Conservation (phyloP, 2,797 vertebrate species). For the Peromyscus nudipes region DNA sequence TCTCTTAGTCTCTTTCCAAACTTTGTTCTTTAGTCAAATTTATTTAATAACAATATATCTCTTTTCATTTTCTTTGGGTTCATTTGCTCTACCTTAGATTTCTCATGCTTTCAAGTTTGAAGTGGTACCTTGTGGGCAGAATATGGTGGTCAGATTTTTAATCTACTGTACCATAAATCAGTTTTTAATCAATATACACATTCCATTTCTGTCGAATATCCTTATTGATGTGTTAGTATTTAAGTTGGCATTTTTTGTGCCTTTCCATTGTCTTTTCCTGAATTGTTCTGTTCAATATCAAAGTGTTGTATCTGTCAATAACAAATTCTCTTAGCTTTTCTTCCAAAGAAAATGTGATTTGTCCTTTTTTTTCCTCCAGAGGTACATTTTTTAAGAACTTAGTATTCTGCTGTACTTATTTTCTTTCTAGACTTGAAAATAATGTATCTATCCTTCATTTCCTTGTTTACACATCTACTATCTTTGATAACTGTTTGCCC, state of each 20-base stretch:
- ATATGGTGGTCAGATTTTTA: not conserved
- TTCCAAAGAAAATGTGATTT: not conserved
- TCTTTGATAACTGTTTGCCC: not conserved
- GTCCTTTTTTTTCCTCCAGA: not conserved
- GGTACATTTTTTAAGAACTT: not conserved
- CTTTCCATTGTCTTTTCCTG: not conserved
- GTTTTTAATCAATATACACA: not conserved
- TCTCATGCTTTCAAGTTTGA: not conserved
- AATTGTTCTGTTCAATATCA: not conserved
- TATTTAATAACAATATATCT: not conserved
- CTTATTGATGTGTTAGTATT: not conserved
- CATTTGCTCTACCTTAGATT: not conserved
- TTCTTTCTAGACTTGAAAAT: not conserved
- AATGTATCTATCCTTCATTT: not conserved
- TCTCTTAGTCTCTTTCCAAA: not conserved
- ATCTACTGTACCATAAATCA: not conserved
- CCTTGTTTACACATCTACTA: not conserved
- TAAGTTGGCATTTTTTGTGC: not conserved
- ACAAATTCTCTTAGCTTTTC: too few species aligned
- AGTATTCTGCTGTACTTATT: not conserved
- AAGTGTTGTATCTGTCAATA: not conserved
- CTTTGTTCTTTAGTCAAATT: not conserved
- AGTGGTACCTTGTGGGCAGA: not conserved
- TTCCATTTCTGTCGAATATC: too few species aligned
- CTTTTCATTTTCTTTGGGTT: not conserved